These are phyloP conservation scores for Amblyteles armatorius DNA, from an alignment of 2,888 invertebrate species.

Conservation along the genomic window DNA sequence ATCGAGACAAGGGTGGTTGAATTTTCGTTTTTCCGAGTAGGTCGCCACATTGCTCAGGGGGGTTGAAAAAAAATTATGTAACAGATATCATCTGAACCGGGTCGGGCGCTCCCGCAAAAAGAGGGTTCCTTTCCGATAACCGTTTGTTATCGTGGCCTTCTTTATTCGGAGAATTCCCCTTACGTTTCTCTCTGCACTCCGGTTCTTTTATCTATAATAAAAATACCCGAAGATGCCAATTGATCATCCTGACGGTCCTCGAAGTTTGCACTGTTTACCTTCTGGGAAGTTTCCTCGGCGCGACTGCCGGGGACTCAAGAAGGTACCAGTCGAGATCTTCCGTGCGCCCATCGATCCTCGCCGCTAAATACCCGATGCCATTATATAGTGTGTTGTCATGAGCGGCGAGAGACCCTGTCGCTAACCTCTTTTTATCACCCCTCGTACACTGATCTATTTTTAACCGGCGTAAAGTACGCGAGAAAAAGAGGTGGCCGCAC, in stretches of 20 bases:
- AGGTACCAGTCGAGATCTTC: slow-evolving; percentile 4
- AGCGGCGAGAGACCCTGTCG: background rate
- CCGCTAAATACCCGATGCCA: slow-evolving; percentile 11
- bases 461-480: slow-evolving; percentile 5
- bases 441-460: slow-evolving; percentile 38
- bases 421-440: slow-evolving; percentile 8
- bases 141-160: background rate
- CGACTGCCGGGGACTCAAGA: background rate
- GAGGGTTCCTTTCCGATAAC: background rate
- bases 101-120: background rate
- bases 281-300: slow-evolving; percentile 54
- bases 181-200: background rate
- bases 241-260: slow-evolving; percentile 15
- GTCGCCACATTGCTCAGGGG: background rate
- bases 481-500: background rate
- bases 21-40: background rate
- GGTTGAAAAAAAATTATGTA: slow-evolving; percentile 25
- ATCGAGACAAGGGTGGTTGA: background rate
- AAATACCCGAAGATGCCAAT: background rate
- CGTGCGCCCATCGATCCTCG: slow-evolving; percentile 3
- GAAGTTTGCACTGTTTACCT: background rate
- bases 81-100: background rate
- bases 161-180: background rate
- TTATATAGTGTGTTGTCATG: background rate
- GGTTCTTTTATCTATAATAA: background rate